A percentile compares a stretch with the other conserved stretches of the same genome.
phyloP scores from a whole-genome alignment of 2,113 vertebrate species.

The Rhombomys opimus region DNA sequence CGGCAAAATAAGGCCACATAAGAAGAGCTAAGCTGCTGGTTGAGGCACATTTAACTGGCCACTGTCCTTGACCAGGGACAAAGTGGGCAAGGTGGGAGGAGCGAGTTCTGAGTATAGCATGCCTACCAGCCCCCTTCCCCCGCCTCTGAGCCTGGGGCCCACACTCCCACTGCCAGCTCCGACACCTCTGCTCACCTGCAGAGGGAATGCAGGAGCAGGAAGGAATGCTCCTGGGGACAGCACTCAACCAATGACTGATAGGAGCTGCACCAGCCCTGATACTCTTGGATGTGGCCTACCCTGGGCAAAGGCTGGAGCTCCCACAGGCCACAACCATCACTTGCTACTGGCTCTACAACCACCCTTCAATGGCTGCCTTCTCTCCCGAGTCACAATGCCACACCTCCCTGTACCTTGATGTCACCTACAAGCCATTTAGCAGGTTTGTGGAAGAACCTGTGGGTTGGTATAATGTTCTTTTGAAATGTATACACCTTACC shows the following conservation, averaged over 20 bases:
- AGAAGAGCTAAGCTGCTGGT: too few species aligned
- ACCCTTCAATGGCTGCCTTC: background rate
- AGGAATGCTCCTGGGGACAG: background rate
- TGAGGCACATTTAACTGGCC: background rate
- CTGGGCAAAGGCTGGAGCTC: background rate
- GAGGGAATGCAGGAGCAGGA: background rate
- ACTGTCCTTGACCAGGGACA: background rate
- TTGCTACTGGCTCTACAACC: rapidly evolving
- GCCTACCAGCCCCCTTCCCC: background rate
- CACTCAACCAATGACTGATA: background rate
- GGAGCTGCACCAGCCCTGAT: background rate
- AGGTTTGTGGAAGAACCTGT: background rate
- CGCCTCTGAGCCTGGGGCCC: background rate
- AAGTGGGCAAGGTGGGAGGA: background rate
- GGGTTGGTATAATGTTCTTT: too few species aligned
- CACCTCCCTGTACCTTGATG: background rate
- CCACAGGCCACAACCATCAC: background rate
- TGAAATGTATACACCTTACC: too few species aligned
- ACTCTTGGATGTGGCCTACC: background rate
- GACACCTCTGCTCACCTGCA: background rate
- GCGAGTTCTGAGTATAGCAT: too few species aligned
- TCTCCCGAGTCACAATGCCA: background rate
- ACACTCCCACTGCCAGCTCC: background rate
- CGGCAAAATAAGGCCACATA: background rate
- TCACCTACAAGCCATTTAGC: background rate